phyloP scores from a whole-genome alignment of 2,888 invertebrate species.

The Teleogryllus oceanicus region DNA sequence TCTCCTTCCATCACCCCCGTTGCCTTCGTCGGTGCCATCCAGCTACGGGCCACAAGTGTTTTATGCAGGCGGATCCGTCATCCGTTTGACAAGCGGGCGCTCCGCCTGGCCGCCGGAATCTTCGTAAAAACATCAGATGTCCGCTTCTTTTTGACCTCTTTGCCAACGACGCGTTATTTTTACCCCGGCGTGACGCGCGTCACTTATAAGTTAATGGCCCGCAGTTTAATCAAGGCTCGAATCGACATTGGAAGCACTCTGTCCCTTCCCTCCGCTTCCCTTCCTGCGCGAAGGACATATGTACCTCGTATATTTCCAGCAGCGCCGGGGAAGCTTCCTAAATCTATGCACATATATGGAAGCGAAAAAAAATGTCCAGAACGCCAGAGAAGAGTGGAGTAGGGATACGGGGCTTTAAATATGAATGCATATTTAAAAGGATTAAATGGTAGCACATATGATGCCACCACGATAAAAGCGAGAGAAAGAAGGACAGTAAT shows the following conservation, averaged over 20 bases:
- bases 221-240: slow-evolving; percentile 1
- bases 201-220: slow-evolving; percentile 1
- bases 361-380: background rate
- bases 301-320: background rate
- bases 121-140: slow-evolving; percentile 18
- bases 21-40: too few species aligned
- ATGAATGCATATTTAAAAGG: slow-evolving; percentile 11
- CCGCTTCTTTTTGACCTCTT: background rate
- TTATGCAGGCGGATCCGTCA: background rate
- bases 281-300: background rate
- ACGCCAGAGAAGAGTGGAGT: background rate
- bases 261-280: background rate
- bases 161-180: background rate
- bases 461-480: background rate
- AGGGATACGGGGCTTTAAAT: slow-evolving; percentile 1
- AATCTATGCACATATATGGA: background rate
- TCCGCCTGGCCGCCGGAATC: background rate
- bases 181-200: slow-evolving; percentile 1
- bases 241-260: background rate
- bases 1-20: too few species aligned
- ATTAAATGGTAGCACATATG: background rate
- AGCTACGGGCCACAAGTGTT: too few species aligned
- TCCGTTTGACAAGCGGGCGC: background rate
- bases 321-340: background rate
- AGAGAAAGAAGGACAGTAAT: slow-evolving; percentile 3